Evolutionary conservation across 2,113 vertebrate species (phyloP), one percentile per base, ranked within the genome.

Genomic region (Menidia beryllina): DNA sequence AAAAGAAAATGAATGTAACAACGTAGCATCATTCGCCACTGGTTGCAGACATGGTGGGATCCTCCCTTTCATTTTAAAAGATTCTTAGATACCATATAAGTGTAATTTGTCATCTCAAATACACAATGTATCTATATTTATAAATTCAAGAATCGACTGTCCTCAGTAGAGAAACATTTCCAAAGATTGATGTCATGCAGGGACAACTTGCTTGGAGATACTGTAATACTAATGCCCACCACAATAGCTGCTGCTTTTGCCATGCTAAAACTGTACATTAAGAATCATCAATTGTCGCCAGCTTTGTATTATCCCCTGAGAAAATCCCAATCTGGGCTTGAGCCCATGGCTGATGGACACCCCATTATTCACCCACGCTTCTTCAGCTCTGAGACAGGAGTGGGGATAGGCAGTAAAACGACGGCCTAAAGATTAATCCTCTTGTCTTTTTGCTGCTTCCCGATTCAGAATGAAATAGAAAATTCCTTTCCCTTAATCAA

Each of bases 271-370:
- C 86, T 90, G 90, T 86, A 93, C 90, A 91, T 94, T 93, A 92
- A 88, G 89, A 93, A 94, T 93, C 89, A 93, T 90, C 90, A 91
- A 92, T 92, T 94, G 91, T 94, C 84, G 59, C 84, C 70, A 80
- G 86, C 89, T 92, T 92, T 92, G 93, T 92, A 93, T 93, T 93
- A 94, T 93, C 90, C 91, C 87, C 81, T 76, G 89, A 92, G 90
- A 93, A 93, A 93, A 94, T 92, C 91, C 91, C 91, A 93, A 90
- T 92, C 88, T 90, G 89, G 86, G 83, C 60, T 83, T 82, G 90
- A 91, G 90, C 91, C 85, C 81, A 89, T 75, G 81, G 84, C 87
- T 93, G 92, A 94, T 77, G 92, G 91, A 93, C 93, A 92, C 69
- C 82, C 91, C 87, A 93, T 94, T 94, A 94, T 93, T 94, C 93